Conservation (phyloP, 2,888 invertebrate genomes). For the Odontocolon sp. region DNA sequence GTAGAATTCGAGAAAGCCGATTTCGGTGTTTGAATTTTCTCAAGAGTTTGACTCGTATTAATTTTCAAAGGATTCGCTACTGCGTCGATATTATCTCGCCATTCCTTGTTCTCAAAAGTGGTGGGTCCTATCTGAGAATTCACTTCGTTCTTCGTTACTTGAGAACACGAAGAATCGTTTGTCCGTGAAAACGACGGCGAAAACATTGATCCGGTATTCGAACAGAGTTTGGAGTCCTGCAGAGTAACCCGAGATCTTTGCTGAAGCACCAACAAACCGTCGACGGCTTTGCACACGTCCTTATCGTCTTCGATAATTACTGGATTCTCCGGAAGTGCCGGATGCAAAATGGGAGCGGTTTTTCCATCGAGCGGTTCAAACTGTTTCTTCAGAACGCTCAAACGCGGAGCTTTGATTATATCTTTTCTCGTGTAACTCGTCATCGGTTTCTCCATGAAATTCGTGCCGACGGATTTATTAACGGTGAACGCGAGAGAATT, state of each 20-base stretch:
- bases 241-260: slow-evolving; percentile 59
- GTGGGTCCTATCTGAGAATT: background rate
- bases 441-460: slow-evolving; percentile 58
- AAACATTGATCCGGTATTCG: slow-evolving; percentile 34
- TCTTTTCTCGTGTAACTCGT: slow-evolving; percentile 63
- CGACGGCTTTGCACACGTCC: slow-evolving; percentile 61
- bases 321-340: background rate
- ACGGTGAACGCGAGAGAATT: slow-evolving; percentile 35
- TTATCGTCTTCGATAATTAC: slow-evolving; percentile 53
- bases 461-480: slow-evolving; percentile 60
- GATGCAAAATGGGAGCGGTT: background rate
- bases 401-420: slow-evolving; percentile 69
- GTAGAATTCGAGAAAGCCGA: slow-evolving; percentile 17
- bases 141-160: slow-evolving; percentile 18
- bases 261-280: slow-evolving; percentile 65
- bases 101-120: slow-evolving; percentile 22
- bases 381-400: slow-evolving; percentile 66
- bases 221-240: slow-evolving; percentile 59
- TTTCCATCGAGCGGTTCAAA: slow-evolving; percentile 10
- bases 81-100: slow-evolving; percentile 32
- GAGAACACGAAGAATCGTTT: background rate
- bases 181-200: slow-evolving; percentile 8
- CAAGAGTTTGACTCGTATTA: background rate
- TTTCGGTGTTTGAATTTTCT: background rate
- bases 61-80: background rate